These are phyloP conservation scores for Carlito syrichta DNA, from an alignment of 2,113 vertebrate species.

Conservation along the genomic window DNA sequence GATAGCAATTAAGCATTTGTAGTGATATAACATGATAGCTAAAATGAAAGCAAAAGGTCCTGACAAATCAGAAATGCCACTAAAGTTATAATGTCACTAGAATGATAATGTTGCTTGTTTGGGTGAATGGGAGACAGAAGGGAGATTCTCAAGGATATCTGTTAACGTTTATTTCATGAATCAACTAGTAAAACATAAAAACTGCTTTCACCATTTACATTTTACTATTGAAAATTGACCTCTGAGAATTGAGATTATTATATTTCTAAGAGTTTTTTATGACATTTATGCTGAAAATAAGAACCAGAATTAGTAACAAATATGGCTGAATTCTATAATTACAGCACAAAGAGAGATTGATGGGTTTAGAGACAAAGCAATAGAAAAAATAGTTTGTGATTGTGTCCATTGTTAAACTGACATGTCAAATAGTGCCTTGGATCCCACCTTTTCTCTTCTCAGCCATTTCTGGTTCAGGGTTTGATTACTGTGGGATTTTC, in stretches of 20 bases:
- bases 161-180: neutral
- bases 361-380: neutral
- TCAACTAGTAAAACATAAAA: neutral
- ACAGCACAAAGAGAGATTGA: conserved; percentile 4
- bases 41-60: neutral
- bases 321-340: neutral
- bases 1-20: neutral
- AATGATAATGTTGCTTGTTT: neutral
- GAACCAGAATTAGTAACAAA: neutral
- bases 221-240: conserved; percentile 33
- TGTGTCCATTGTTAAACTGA: conserved; percentile 15
- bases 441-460: neutral
- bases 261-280: conserved; percentile 31
- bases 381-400: neutral
- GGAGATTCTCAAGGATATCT: neutral
- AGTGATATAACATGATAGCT: neutral
- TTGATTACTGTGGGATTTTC: neutral
- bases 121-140: neutral
- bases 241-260: conserved; percentile 26
- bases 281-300: conserved; percentile 22
- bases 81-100: neutral
- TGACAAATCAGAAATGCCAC: neutral
- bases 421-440: neutral
- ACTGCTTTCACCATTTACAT: neutral
- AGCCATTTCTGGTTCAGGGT: neutral